Base-by-base conservation (phyloP, 2,797 vertebrate species). In the Alfaro cultratus region DNA sequence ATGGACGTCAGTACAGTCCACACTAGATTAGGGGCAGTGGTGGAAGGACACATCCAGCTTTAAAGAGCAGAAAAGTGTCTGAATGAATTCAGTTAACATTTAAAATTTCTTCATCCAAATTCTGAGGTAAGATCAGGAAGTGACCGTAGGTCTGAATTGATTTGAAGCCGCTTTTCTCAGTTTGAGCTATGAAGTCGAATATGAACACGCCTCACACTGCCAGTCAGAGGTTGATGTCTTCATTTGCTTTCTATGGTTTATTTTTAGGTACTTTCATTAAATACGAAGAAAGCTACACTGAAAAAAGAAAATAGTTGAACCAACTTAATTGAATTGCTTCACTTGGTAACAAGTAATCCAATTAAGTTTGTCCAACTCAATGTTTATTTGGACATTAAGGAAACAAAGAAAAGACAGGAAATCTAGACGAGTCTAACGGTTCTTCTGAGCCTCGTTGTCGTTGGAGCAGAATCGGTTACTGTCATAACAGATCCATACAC, bases 401-500 rank as follows among this genome's bases (percentile, higher is more conserved):
- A n/a, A n/a, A n/a, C n/a, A n/a, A n/a, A n/a, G n/a, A n/a, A n/a
- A n/a, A n/a, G n/a, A n/a, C n/a, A n/a, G n/a, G n/a, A n/a, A n/a
- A 62, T 62, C 4, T 62, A 34, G 60, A 62, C 2, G 31, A 39
- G 34, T 67, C 36, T 16, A 21, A 64, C 7, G 18, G 16, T 64
- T 64, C 57, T 10, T 39, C 36, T 16, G 57, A 31, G n/a, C 2
- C 6, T 67, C 8, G 7, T 7, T 67, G 31, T 36, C 1, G 18
- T 39, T 23, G 18, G 21, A 23, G 36, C 23, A 41, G 36, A 55
- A 53, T 41, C n/a, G 12, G 18, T 74, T 36, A 53, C 47, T 46
- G 31, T 7, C 89, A 82, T 74, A 85, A 83, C 79, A 75, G 3
- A n/a, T 34, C 41, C 18, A 41, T n/a, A 43, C 5, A 13, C 23